A percentile compares a stretch with the other conserved stretches of the same genome.
phyloP scores from a whole-genome alignment of 1,140 invertebrate species.

The Elysia chlorotica region DNA sequence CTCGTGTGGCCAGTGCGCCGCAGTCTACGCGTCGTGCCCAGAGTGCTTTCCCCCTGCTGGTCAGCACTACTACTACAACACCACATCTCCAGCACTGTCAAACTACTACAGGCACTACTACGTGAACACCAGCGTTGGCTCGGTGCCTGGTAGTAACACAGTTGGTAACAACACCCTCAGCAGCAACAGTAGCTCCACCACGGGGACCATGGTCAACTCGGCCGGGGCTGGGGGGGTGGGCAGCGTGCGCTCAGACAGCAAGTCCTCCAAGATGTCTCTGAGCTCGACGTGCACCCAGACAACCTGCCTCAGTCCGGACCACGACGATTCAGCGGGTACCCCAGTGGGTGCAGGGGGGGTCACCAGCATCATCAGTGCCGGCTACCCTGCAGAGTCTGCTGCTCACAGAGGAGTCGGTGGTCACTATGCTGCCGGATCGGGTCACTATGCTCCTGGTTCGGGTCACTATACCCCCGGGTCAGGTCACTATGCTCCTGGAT shows the following conservation, averaged over 20 bases:
- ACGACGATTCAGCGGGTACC: too few species aligned
- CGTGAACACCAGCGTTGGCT: neutral
- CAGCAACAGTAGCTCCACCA: too few species aligned
- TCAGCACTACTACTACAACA: neutral
- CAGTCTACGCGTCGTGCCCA: constrained; percentile 33
- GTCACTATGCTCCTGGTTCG: too few species aligned
- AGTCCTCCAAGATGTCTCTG: constrained; percentile 31
- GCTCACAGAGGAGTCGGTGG: too few species aligned
- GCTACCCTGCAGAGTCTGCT: too few species aligned
- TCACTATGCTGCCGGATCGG: too few species aligned
- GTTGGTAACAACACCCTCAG: too few species aligned
- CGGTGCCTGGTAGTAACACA: neutral
- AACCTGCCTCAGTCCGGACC: constrained; percentile 28
- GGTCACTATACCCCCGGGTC: too few species aligned
- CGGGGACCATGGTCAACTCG: too few species aligned
- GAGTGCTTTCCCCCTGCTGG: constrained; percentile 38
- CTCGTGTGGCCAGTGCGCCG: constrained; percentile 17
- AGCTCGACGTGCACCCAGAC: constrained; percentile 31
- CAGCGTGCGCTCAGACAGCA: constrained; percentile 28
- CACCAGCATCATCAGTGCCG: constrained; percentile 7
- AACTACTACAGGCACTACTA: constrained; percentile 11
- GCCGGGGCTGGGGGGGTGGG: too few species aligned
- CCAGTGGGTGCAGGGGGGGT: too few species aligned
- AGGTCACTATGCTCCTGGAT: too few species aligned
- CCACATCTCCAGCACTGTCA: neutral